Evolutionary conservation across 1,140 invertebrate genomes (phyloP), one percentile per base, ranked within the genome.

Genomic region (Lanistes nyassanus): DNA sequence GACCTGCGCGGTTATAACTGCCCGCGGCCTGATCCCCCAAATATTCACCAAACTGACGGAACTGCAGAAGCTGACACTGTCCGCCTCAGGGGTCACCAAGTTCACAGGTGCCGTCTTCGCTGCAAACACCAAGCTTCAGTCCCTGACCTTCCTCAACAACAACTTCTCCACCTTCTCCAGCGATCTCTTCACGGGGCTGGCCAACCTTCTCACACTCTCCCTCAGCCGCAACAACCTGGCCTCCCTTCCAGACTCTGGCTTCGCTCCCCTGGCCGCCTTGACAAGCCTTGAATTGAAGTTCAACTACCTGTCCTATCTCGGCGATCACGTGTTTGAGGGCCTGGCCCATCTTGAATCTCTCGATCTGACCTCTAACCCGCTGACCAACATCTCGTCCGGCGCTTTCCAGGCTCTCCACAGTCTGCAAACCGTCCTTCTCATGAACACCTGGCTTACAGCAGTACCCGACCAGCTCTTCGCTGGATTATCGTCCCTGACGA

Each of bases 141-240:
- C 56, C 0, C 65, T 84, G 3, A 79, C 80, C 62, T 56, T 84
- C 39, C 78, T 76, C 31, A 53, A 74, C 19, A 84, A 84, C 68
- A 31, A 76, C 47, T 79, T 84, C 39, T 31, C 34, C 36, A 58
- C 26, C 23, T 74, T 84, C n/a, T 19, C 34, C 2, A 60, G 55
- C 9, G 51, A 74, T 31, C 53, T 72, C 55, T 72, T 72, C 66
- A 47, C 69, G 26, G 83, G 83, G 26, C 78, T 82, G 21, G 26
- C 37, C 51, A 70, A 36, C 3, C 70, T 85, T 11, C 34, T 62
- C 19, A 66, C 70, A 11, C 62, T 85, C 0, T 81, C 65, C 31
- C 70, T 85, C 3, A 74, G 78, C 23, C 39, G 72, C 37, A 79
- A 80, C 53, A 67, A 77, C 6, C 65, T 84, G 2, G 47, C 29